Base-by-base conservation (phyloP, 2,113 vertebrate species). In the Tyto alba region DNA sequence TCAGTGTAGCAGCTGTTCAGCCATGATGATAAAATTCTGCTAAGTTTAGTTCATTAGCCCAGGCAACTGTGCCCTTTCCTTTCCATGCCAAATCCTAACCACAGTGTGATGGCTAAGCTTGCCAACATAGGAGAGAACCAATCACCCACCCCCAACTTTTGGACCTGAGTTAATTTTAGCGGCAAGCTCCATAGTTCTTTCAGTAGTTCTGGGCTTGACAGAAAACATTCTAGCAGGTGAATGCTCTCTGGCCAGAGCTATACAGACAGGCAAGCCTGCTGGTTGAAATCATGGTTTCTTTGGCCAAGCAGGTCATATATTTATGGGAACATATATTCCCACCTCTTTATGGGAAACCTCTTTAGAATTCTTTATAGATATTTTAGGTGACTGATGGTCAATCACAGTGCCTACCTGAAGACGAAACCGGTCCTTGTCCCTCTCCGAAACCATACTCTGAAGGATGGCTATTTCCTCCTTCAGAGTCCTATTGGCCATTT, bases 401-500 rank as follows among this genome's bases (percentile, higher is more conserved):
- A 7, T 8, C 6, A 9, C 27, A 41, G 10, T n/a, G 71, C 97
- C 88, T 69, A 98, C 98, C 97, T 97, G 97, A 3, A 78, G 90
- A 68, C 78, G 95, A 72, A 93, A 96, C 13, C 55, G 90, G 62
- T 98, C 97, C 1, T 52, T 92, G 48, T 98, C 98, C 88, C 92
- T 96, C 75, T 98, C 97, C 19, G 96, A 93, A 56, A 97, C 75
- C 64, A 97, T 97, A 34, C 71, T 81, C 86, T 97, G 95, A 25
- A 98, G 93, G 57, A 97, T 52, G 68, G 85, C 67, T 41, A 95
- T 57, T 38, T 97, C 93, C 41, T 97, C 96, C 85, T 91, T 95
- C 89, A 98, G 62, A 82, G 72, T 95, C 62, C 52, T 95, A 45
- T 95, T 62, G 55, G 93, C 94, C 48, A 80, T 88, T 93, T 98